These are phyloP conservation scores for Leptodirus hochenwartii DNA, from an alignment of 2,888 invertebrate genomes.

Conservation along the genomic window DNA sequence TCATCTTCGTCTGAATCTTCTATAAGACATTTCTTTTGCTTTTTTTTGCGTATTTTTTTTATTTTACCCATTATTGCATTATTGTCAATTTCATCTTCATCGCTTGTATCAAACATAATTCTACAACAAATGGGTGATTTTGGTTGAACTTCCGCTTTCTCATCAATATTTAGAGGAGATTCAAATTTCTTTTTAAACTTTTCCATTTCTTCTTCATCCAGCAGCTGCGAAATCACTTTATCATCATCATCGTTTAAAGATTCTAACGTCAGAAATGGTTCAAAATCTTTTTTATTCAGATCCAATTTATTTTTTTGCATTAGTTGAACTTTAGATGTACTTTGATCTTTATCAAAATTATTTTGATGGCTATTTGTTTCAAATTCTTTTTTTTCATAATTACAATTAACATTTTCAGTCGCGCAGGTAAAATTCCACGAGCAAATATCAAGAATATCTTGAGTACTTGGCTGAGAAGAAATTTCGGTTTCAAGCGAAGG, in stretches of 20 bases:
- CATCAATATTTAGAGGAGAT: conserved; percentile 16
- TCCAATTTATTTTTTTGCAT: not conserved
- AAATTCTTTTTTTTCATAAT: no score
- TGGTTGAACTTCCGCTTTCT: conserved; percentile 5
- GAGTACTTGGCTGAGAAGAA: conserved; percentile 18
- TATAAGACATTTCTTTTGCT: conserved; percentile 1
- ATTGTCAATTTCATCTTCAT: conserved; percentile 13
- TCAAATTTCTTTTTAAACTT: conserved; percentile 21
- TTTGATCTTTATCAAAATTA: not conserved
- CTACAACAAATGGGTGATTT: not conserved
- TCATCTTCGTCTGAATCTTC: conserved; percentile 7
- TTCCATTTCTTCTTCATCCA: conserved; percentile 22
- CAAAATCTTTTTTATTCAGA: conserved; percentile 4
- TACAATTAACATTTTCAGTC: conserved; percentile 3
- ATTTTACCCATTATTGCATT: conserved; percentile 12
- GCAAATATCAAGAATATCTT: conserved; percentile 23
- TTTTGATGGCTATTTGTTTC: conserved; percentile 1
- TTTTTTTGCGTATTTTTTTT: conserved; percentile 1
- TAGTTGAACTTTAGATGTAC: no score
- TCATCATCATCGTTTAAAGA: conserved; percentile 20
- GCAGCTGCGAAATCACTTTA: conserved; percentile 21
- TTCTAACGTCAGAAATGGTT: conserved; percentile 3
- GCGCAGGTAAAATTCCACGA: conserved; percentile 21
- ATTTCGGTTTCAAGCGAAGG: no score
- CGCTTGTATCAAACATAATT: conserved; percentile 3